Conservation (phyloP, 2,797 vertebrate species). For the Myotis planiceps region DNA sequence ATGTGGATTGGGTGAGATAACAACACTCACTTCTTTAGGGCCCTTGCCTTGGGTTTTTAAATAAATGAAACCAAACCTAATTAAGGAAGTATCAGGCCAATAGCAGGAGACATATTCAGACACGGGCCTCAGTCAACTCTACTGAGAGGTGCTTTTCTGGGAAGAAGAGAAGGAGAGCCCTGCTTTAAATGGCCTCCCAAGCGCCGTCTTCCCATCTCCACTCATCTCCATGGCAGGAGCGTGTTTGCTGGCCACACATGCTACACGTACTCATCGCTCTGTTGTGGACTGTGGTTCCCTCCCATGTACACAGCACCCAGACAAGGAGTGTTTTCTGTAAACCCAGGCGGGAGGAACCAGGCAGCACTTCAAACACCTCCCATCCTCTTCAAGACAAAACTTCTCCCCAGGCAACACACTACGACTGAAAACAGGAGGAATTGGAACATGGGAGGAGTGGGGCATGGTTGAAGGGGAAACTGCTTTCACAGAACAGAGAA, state of each 20-base stretch:
- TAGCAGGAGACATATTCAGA: neutral
- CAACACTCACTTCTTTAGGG: neutral
- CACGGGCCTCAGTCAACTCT: neutral
- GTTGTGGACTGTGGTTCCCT: neutral
- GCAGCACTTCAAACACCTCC: constrained; percentile 43
- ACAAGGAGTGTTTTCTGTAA: constrained; percentile 31
- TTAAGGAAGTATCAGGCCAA: neutral
- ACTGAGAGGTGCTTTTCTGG: neutral
- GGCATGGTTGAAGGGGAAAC: neutral
- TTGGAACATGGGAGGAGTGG: neutral
- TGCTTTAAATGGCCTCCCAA: neutral
- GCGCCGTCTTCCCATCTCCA: neutral
- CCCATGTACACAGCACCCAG: neutral
- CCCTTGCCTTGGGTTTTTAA: neutral
- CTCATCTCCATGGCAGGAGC: neutral
- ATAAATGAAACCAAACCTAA: neutral
- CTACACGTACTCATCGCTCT: neutral
- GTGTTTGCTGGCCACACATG: accelerated
- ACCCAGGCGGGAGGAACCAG: neutral
- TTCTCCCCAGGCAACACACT: constrained; percentile 26
- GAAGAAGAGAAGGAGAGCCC: neutral
- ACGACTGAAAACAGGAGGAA: neutral
- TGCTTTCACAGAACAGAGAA: constrained; percentile 44
- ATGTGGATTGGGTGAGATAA: neutral
- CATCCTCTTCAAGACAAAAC: constrained; percentile 46